Conservation (phyloP, 1,140 invertebrate species). For the Scaptodrosophila lebanonensis region DNA sequence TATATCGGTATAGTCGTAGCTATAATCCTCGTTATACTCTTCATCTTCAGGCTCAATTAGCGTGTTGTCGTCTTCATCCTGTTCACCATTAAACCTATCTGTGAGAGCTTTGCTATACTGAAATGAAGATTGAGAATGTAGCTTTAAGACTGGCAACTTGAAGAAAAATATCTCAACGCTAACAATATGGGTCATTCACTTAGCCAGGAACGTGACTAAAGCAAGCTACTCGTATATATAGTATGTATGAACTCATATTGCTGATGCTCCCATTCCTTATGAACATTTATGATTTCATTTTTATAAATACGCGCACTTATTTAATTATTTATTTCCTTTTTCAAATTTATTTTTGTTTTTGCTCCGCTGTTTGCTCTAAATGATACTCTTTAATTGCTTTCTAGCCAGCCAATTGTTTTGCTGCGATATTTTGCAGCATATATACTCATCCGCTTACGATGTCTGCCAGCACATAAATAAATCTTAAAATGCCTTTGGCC, state of each 20-base stretch:
- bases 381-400: conserved; percentile 50
- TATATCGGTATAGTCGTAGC: background rate
- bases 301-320: conserved; percentile 45
- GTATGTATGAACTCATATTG: no score
- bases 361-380: background rate
- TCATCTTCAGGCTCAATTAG: background rate
- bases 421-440: background rate
- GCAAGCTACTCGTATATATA: no score
- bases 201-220: conserved; percentile 55
- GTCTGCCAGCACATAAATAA: conserved; percentile 38
- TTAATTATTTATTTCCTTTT: conserved; percentile 37
- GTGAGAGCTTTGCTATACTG: conserved; percentile 57
- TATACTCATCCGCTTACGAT: conserved; percentile 4
- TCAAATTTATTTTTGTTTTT: conserved; percentile 43
- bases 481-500: conserved; percentile 43
- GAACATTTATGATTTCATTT: conserved; percentile 41
- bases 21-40: background rate
- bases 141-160: no score
- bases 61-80: background rate
- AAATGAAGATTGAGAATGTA: conserved; percentile 15
- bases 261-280: conserved; percentile 18
- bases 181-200: conserved; percentile 51
- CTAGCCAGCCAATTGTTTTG: background rate
- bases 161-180: background rate
- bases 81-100: no score